Conservation (phyloP, 2,888 invertebrate genomes). For the Heliconius sara region DNA sequence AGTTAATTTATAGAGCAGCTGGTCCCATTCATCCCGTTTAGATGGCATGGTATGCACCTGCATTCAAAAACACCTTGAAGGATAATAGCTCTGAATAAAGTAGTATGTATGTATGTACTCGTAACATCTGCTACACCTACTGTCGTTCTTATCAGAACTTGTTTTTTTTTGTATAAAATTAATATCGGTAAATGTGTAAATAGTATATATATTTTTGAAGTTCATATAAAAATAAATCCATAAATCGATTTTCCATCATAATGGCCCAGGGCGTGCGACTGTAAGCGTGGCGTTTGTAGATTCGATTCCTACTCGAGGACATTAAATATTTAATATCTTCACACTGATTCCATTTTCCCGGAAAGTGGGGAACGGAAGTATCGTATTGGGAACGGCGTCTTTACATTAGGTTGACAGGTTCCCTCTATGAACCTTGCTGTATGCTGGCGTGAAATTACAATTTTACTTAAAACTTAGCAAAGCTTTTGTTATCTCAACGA, state of each 20-base stretch:
- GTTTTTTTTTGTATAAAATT: neutral
- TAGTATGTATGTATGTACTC: neutral
- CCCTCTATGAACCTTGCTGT: neutral
- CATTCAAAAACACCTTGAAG: conserved; percentile 26
- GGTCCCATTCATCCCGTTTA: conserved; percentile 14
- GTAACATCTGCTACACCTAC: conserved; percentile 26
- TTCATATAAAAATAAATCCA: neutral
- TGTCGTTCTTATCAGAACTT: neutral
- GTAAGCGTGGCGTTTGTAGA: too few species aligned
- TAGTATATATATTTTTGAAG: neutral
- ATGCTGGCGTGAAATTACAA: neutral
- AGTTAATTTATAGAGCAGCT: conserved; percentile 27
- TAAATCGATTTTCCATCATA: neutral
- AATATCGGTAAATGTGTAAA: neutral
- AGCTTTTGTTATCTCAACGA: neutral
- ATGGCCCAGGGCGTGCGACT: too few species aligned
- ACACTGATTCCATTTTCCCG: too few species aligned
- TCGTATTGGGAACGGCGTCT: too few species aligned
- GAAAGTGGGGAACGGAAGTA: too few species aligned
- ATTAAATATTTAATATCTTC: too few species aligned
- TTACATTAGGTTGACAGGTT: too few species aligned
- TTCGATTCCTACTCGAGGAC: too few species aligned
- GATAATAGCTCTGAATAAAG: conserved; percentile 23
- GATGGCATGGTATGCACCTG: conserved; percentile 30
- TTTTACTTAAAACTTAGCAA: neutral